phyloP scores from a whole-genome alignment of 2,797 vertebrate genomes.

The Crypturellus tataupa region DNA sequence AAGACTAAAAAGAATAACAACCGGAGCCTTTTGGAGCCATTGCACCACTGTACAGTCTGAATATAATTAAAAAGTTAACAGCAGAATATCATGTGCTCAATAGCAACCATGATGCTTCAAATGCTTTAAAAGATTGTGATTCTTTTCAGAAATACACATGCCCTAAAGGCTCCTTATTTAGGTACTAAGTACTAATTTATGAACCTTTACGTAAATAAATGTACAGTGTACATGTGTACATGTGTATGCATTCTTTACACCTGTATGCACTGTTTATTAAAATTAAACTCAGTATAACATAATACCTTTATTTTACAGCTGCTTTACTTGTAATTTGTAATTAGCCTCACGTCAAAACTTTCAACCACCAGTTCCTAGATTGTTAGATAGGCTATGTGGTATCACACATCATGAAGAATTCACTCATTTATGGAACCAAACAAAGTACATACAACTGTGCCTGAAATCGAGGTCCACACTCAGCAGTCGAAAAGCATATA shows the following conservation, averaged over 20 bases:
- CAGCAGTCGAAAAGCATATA: neutral
- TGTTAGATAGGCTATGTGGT: neutral
- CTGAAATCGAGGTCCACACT: neutral
- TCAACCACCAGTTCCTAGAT: neutral
- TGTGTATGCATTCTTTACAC: neutral
- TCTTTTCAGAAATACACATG: neutral
- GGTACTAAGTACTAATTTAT: neutral
- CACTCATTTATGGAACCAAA: neutral
- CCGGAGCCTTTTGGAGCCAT: neutral
- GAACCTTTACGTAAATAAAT: neutral
- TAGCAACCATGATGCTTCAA: neutral
- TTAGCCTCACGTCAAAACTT: neutral
- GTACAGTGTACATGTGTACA: too few species aligned
- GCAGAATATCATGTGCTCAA: neutral
- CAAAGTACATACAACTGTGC: neutral
- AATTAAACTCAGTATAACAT: neutral
- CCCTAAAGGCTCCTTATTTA: neutral
- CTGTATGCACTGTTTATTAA: neutral
- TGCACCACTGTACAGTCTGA: neutral
- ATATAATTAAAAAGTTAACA: neutral
- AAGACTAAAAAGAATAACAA: neutral
- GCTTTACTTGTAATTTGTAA: neutral
- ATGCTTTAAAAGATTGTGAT: neutral
- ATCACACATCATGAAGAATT: neutral
- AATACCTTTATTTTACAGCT: neutral